A percentile compares a stretch with the other conserved stretches of the same genome.
phyloP scores from a whole-genome alignment of 2,888 invertebrate species.

The Apodemia hepburni region DNA sequence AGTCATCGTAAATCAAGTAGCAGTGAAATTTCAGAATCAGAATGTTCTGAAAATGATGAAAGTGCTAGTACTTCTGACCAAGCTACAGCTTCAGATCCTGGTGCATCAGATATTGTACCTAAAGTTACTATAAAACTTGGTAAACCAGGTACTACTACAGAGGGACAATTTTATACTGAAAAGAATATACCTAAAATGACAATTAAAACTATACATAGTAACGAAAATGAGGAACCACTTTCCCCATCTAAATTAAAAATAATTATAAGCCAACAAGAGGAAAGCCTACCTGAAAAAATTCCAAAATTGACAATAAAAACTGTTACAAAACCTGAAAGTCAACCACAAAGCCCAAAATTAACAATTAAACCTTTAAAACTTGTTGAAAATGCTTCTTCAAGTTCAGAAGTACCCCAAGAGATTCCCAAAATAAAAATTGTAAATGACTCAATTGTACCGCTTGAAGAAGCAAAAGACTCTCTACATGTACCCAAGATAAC shows the following conservation, averaged over 20 bases:
- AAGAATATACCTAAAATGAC: constrained; percentile 68
- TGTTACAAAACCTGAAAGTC: constrained; percentile 55
- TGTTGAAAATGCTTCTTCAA: constrained; percentile 44
- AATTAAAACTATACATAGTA: constrained; percentile 61
- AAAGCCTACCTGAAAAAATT: constrained; percentile 55
- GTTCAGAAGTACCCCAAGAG: constrained; percentile 33
- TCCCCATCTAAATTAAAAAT: constrained; percentile 60
- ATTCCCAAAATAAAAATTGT: constrained; percentile 52
- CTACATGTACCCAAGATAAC: constrained; percentile 80
- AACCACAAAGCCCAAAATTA: constrained; percentile 69
- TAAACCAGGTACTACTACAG: constrained; percentile 65
- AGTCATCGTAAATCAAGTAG: constrained; percentile 71
- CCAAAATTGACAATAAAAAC: constrained; percentile 72
- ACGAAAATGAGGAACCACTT: constrained; percentile 54
- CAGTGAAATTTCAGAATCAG: constrained; percentile 76
- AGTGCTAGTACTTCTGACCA: constrained; percentile 69
- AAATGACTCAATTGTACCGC: constrained; percentile 38
- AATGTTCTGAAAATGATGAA: constrained; percentile 78
- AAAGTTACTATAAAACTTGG: constrained; percentile 73
- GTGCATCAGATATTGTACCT: constrained; percentile 56
- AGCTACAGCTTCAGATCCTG: constrained; percentile 65
- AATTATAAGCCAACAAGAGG: constrained; percentile 60
- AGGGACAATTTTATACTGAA: constrained; percentile 68
- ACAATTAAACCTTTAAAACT: constrained; percentile 72
- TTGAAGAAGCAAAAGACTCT: constrained; percentile 45